phyloP scores from a whole-genome alignment of 2,113 vertebrate species.

The Dipodomys merriami region DNA sequence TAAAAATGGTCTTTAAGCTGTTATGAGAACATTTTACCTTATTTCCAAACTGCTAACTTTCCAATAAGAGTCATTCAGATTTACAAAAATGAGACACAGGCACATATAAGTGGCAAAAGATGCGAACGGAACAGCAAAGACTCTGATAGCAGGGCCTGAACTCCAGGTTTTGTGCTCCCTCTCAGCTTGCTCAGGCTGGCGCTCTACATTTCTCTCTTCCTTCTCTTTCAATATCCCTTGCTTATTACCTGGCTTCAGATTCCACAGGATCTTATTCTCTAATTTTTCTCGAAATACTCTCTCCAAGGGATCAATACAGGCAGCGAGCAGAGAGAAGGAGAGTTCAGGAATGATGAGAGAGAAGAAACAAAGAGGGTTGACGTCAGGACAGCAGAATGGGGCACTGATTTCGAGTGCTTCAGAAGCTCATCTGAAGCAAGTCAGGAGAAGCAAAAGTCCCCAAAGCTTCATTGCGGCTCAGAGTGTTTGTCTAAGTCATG shows the following conservation, averaged over 20 bases:
- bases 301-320: not conserved
- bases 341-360: not conserved
- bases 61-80: slow-evolving; percentile 64
- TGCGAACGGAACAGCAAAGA: not conserved
- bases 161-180: too few species aligned
- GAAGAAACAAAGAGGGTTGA: not conserved
- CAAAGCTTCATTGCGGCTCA: not conserved
- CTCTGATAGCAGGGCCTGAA: not conserved
- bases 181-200: too few species aligned
- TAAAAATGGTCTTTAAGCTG: slow-evolving; percentile 62
- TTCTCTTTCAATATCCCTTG: not conserved
- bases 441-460: not conserved
- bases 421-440: not conserved
- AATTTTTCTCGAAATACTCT: not conserved
- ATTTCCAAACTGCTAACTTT: slow-evolving; percentile 63
- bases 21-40: slow-evolving; percentile 64
- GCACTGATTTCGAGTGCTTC: not conserved
- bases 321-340: not conserved
- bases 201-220: not conserved
- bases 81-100: slow-evolving; percentile 48
- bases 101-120: not conserved
- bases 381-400: not conserved
- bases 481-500: not conserved
- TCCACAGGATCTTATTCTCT: not conserved
- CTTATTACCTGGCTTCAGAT: not conserved